Base-by-base conservation (phyloP, 2,797 vertebrate genomes). In the Siniperca undulata region DNA sequence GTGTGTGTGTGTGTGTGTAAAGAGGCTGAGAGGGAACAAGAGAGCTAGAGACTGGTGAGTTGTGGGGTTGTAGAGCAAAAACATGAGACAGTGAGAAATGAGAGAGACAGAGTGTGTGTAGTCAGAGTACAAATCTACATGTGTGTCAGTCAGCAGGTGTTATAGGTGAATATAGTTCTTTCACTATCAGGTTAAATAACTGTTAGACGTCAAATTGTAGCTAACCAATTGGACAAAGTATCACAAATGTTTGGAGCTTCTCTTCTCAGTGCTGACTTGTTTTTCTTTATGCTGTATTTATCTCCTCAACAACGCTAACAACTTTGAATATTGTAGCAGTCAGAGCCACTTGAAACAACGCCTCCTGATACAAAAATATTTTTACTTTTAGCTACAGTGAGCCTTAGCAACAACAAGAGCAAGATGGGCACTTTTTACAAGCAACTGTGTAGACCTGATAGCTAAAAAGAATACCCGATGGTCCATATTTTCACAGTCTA, bases 21-120 rank as follows among this genome's bases (percentile, higher is more conserved):
- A 42, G 17, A 50, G 65, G 77, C 10, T 64, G 59, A 53, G 56
- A 55, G 70, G 10, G 53, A 69, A 61, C 12, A n/a, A 69, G n/a
- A 58, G 44, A 60, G 56, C 74, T 5, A 53, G 13, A 81, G 14
- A 67, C 44, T 30, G 56, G 2, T 70, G 27, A 81, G 27, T 58
- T 66, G 19, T 34, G 52, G 22, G 27, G 27, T 55, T 78, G 53
- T 58, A 42, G 44, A 50, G 48, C 53, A 70, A 80, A 86, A 78
- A 61, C 13, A 70, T 60, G 61, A 66, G 36, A 42, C 22, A 53
- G 34, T 22, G 16, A 55, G 20, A 68, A 34, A 71, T 55, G 44
- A 71, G 19, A 36, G 4, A 79, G 20, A 34, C 5, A 3, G 20
- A 0, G 53, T 30, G 16, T 68, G 30, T 65, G 50, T 64, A 36